These are phyloP conservation scores for Lycaena phlaeas DNA, from an alignment of 2,888 invertebrate species.

Conservation along the genomic window DNA sequence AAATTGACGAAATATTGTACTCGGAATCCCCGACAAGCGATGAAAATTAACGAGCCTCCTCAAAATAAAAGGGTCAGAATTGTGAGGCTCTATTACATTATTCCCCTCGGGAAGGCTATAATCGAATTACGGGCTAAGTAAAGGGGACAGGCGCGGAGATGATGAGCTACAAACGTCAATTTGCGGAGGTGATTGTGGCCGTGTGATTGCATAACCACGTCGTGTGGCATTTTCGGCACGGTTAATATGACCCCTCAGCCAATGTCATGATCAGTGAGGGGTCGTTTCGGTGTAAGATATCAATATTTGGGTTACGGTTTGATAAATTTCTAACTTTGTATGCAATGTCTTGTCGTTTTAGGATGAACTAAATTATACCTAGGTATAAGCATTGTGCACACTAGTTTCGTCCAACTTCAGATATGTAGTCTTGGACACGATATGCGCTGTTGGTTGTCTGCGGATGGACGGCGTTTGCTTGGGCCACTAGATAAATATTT, in stretches of 20 bases:
- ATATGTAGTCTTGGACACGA: too few relatives aligned
- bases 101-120: slow-evolving; percentile 14
- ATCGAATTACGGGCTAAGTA: slow-evolving; percentile 24
- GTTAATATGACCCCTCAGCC: background rate
- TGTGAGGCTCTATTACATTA: slow-evolving; percentile 2
- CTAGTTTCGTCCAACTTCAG: too few relatives aligned
- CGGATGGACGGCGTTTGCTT: too few relatives aligned
- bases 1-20: background rate
- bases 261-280: background rate
- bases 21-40: background rate
- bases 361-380: too few relatives aligned
- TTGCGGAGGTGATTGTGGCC: background rate
- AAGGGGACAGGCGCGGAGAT: slow-evolving; percentile 15
- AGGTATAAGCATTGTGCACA: too few relatives aligned
- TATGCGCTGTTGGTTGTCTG: too few relatives aligned
- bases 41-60: background rate
- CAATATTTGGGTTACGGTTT: too few relatives aligned
- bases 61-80: slow-evolving; percentile 1
- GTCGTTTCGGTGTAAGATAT: too few relatives aligned
- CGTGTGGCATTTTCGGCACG: background rate
- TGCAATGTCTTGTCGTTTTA: too few relatives aligned
- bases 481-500: too few relatives aligned
- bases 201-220: background rate
- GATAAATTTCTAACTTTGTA: too few relatives aligned
- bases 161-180: background rate